Base-by-base conservation (phyloP, 2,888 invertebrate species). In the Ephialtes manifestator region DNA sequence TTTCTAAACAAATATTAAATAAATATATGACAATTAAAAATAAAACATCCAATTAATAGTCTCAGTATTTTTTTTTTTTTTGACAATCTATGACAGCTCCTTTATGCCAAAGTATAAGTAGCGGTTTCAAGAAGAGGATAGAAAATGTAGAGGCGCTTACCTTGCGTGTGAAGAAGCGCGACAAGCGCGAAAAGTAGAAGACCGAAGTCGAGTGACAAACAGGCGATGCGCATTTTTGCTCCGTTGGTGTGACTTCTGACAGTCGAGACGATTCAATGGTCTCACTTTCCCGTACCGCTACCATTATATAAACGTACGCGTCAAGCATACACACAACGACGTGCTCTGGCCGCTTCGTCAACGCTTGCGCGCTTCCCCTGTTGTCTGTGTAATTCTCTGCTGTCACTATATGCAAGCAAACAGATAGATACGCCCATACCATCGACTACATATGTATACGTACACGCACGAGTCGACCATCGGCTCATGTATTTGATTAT, bases 271-370 rank as follows among this genome's bases (percentile, higher is more conserved):
- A 89, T 89, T 91, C 88, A 92, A 90, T 92, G 92, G 83, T 91
- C 88, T 87, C 87, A 89, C 91, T 90, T 91, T 91, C 88, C 88
- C 89, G 87, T 80, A 68, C 31, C 86, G 84, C 88, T 87, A 88
- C 86, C 91, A 87, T 91, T 92, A 92, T 92, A 92, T 92, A 91
- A 90, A 91, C 88, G 88, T 76, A 90, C 87, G 85, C 86, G 80
- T 87, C 84, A 81, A 65, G 63, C 85, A 68, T 77, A 51, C 31
- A 51, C 31, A 48, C 28, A 13, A 48, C 48, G 55, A 1, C 13
- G 31, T n/a, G 31, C 8, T 35, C 63, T 43, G 46, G 63, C 31
- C 46, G 48, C 24, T 67, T 39, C 35, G 74, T 81, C 55, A 39
- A 85, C 70, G 58, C 78, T 81, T 71, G 75, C 78, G 81, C 81